These are phyloP conservation scores for Venustaconcha ellipsiformis DNA, from an alignment of 1,140 invertebrate genomes.

Conservation along the genomic window DNA sequence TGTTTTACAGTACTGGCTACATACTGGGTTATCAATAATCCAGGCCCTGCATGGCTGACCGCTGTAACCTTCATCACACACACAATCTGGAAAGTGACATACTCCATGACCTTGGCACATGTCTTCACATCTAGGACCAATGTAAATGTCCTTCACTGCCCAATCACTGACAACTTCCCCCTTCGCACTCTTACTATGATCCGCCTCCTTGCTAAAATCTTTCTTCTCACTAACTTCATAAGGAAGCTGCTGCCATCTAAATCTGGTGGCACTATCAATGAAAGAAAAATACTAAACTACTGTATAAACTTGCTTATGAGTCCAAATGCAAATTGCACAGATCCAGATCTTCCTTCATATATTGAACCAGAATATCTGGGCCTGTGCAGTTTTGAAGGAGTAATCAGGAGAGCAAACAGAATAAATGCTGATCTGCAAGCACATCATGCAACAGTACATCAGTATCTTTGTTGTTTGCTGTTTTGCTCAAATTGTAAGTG, in stretches of 20 bases:
- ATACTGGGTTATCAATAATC: conserved; percentile 38
- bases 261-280: conserved; percentile 54
- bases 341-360: too few relatives aligned
- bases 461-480: too few relatives aligned
- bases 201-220: too few relatives aligned
- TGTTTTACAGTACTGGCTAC: not conserved
- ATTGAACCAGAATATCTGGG: too few relatives aligned
- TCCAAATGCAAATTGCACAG: too few relatives aligned
- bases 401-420: too few relatives aligned
- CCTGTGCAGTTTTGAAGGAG: too few relatives aligned
- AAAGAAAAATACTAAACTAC: not conserved
- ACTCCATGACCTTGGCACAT: conserved; percentile 69
- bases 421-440: too few relatives aligned
- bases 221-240: conserved; percentile 15
- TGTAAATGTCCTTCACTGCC: conserved; percentile 69
- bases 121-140: conserved; percentile 67
- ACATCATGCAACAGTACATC: too few relatives aligned
- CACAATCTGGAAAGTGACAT: conserved; percentile 60
- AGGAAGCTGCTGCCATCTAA: conserved; percentile 57
- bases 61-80: conserved; percentile 60
- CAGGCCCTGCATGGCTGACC: conserved; percentile 49
- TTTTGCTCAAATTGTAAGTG: too few relatives aligned
- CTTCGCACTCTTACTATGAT: too few relatives aligned
- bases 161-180: conserved; percentile 45
- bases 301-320: not conserved